phyloP scores from a whole-genome alignment of 1,140 invertebrate species.

The Drosophila ananassae region DNA sequence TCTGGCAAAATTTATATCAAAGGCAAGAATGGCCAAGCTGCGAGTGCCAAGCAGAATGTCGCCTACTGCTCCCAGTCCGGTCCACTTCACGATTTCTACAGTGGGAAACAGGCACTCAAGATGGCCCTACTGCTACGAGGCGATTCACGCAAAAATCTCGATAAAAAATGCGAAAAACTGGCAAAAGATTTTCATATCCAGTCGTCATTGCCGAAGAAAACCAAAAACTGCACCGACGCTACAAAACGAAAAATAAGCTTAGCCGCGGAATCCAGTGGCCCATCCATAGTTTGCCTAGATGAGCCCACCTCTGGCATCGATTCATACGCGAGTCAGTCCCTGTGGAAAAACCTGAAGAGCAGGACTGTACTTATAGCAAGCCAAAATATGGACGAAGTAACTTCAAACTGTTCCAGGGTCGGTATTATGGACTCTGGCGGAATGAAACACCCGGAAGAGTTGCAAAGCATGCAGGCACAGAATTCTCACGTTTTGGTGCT shows the following conservation, averaged over 20 bases:
- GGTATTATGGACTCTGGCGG: constrained; percentile 94
- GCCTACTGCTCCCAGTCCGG: constrained; percentile 93
- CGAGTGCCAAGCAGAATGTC: constrained; percentile 85
- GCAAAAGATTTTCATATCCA: constrained; percentile 78
- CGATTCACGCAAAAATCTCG: constrained; percentile 85
- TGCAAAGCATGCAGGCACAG: constrained; percentile 85
- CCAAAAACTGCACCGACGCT: constrained; percentile 91
- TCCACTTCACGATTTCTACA: constrained; percentile 91
- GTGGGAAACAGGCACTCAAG: constrained; percentile 89
- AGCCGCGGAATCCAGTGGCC: constrained; percentile 93
- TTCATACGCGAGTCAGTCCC: constrained; percentile 92
- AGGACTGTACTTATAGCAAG: constrained; percentile 90
- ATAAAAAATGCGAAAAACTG: constrained; percentile 59
- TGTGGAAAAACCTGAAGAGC: constrained; percentile 89
- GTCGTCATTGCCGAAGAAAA: constrained; percentile 83
- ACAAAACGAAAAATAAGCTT: constrained; percentile 97
- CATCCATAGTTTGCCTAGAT: constrained; percentile 93
- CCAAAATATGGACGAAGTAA: constrained; percentile 84
- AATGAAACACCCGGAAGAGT: constrained; percentile 87
- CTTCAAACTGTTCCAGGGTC: constrained; percentile 90
- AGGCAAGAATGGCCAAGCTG: constrained; percentile 84
- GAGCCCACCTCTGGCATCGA: constrained; percentile 96
- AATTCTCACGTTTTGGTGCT: constrained; percentile 86
- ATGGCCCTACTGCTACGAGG: constrained; percentile 91
- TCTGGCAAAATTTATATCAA: constrained; percentile 84